These are phyloP conservation scores for Diaphora mendica DNA, from an alignment of 2,888 invertebrate species.

Conservation along the genomic window DNA sequence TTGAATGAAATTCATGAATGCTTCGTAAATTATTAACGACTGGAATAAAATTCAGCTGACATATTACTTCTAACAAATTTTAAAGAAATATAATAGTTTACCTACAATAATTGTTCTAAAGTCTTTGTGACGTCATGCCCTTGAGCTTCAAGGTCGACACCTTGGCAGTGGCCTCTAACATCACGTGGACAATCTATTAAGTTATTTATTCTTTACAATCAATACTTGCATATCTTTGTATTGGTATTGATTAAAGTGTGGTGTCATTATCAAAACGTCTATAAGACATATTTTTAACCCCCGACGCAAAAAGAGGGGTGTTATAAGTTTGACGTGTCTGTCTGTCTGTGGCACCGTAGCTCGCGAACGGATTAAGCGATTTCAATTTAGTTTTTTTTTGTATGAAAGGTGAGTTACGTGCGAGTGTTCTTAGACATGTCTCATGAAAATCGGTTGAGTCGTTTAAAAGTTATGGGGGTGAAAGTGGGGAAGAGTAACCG, in stretches of 20 bases:
- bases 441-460: no score
- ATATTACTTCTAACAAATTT: background rate
- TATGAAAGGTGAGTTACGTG: no score
- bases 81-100: background rate
- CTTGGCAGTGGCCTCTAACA: slow-evolving; percentile 25
- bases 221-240: slow-evolving; percentile 1
- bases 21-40: background rate
- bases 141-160: slow-evolving; percentile 30
- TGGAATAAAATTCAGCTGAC: background rate
- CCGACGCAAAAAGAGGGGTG: no score
- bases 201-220: slow-evolving; percentile 11
- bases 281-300: background rate
- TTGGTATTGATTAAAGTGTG: background rate
- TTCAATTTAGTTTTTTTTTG: no score
- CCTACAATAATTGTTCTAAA: background rate
- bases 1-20: background rate
- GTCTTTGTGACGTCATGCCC: slow-evolving; percentile 20
- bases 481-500: no score
- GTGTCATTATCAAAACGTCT: background rate
- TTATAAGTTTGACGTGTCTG: no score
- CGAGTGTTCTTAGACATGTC: no score
- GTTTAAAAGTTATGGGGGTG: no score
- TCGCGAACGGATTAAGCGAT: no score
- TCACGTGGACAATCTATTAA: background rate
- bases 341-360: no score